phyloP scores from a whole-genome alignment of 1,140 invertebrate species.

The Archivesica marissinica region DNA sequence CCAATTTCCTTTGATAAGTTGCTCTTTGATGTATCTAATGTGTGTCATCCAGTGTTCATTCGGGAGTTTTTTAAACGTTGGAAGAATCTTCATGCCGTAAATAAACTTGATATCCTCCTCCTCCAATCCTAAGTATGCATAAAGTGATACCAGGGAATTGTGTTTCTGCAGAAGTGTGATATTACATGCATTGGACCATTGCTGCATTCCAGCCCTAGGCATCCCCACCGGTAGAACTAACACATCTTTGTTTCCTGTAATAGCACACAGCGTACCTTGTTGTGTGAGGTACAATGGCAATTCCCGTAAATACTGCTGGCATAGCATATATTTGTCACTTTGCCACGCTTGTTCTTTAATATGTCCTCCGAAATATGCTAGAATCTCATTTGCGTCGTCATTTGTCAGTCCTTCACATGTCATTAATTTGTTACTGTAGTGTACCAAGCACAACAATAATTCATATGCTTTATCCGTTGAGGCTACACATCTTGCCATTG shows the following conservation, averaged over 20 bases:
- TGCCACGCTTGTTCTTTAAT: background rate
- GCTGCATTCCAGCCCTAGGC: background rate
- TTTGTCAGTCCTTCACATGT: background rate
- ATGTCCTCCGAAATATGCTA: constrained; percentile 4
- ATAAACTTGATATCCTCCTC: background rate
- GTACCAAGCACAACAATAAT: background rate
- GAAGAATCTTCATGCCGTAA: background rate
- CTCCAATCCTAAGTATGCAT: background rate
- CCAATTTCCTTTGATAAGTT: background rate
- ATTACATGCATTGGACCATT: background rate
- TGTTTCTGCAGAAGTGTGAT: background rate
- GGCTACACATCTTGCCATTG: background rate
- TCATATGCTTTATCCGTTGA: background rate
- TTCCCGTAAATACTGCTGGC: too few relatives aligned
- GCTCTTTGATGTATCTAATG: background rate
- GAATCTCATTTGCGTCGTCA: background rate
- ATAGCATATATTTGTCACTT: too few relatives aligned
- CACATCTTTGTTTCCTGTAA: background rate
- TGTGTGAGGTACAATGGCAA: background rate
- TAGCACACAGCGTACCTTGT: background rate
- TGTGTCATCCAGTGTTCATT: background rate
- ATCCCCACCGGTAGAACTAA: background rate
- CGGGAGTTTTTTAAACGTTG: background rate
- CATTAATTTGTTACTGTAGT: background rate
- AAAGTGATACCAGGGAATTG: background rate